Evolutionary conservation across 2,113 vertebrate species (phyloP).

Genomic region (Suricata suricatta): DNA sequence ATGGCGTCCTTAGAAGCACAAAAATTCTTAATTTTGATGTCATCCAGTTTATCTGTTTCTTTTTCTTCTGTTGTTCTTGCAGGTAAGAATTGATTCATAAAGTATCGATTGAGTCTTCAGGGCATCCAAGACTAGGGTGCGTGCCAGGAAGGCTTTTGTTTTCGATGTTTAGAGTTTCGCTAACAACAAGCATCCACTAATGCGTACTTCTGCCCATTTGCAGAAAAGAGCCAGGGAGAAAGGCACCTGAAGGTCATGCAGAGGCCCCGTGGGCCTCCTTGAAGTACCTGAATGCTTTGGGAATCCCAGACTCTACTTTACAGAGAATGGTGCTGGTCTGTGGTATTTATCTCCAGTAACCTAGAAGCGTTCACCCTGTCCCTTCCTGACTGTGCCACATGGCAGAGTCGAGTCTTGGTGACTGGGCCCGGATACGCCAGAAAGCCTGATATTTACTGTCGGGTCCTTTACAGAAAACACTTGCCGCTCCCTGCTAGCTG

Average conservation of each 20-base stretch:
- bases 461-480: neutral
- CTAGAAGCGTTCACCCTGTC: neutral
- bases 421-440: neutral
- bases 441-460: neutral
- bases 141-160: neutral
- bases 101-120: neutral
- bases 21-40: neutral
- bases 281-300: neutral
- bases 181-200: neutral
- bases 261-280: neutral
- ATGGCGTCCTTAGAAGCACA: neutral
- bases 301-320: neutral
- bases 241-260: neutral
- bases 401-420: neutral
- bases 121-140: neutral
- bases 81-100: neutral
- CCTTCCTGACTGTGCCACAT: neutral
- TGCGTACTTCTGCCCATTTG: neutral
- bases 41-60: neutral
- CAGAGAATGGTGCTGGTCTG: neutral
- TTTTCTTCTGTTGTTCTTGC: neutral
- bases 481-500: accelerated
- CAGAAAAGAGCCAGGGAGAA: neutral
- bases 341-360: neutral
- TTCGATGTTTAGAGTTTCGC: neutral